Conservation (phyloP, 2,113 vertebrate species). For the Neomonachus schauinslandi region DNA sequence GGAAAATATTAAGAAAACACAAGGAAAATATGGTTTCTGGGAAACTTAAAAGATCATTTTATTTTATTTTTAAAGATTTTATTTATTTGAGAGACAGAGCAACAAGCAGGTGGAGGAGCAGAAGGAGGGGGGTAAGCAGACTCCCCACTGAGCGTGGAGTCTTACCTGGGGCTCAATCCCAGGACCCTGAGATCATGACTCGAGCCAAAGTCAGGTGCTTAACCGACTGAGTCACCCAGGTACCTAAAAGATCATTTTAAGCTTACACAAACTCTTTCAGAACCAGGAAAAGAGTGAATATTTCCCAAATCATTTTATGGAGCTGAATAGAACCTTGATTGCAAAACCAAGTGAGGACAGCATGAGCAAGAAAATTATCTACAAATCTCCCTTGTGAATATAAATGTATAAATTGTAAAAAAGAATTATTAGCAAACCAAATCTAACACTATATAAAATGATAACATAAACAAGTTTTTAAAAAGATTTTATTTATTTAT, state of each 20-base stretch:
- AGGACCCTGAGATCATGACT: background rate
- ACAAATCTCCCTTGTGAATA: background rate
- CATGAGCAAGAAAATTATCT: background rate
- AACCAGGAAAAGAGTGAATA: background rate
- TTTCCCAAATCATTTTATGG: background rate
- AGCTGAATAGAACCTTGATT: background rate
- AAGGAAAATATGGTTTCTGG: background rate
- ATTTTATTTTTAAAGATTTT: background rate
- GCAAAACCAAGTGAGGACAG: background rate
- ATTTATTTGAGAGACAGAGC: background rate
- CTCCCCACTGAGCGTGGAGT: background rate
- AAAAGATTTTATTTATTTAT: too few species aligned
- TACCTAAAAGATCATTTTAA: background rate
- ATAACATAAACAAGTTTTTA: background rate
- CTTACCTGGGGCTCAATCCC: background rate
- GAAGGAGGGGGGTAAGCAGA: background rate
- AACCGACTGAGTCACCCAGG: background rate
- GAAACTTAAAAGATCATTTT: background rate
- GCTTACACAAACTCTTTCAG: background rate
- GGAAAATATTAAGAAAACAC: background rate
- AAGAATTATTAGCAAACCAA: background rate
- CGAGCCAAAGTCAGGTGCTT: background rate
- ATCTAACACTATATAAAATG: background rate
- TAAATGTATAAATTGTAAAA: background rate
- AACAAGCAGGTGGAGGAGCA: background rate